A percentile compares a stretch with the other conserved stretches of the same genome.
These are phyloP conservation scores for Anniella stebbinsi DNA, from an alignment of 2,797 vertebrate species.

Conservation along the genomic window DNA sequence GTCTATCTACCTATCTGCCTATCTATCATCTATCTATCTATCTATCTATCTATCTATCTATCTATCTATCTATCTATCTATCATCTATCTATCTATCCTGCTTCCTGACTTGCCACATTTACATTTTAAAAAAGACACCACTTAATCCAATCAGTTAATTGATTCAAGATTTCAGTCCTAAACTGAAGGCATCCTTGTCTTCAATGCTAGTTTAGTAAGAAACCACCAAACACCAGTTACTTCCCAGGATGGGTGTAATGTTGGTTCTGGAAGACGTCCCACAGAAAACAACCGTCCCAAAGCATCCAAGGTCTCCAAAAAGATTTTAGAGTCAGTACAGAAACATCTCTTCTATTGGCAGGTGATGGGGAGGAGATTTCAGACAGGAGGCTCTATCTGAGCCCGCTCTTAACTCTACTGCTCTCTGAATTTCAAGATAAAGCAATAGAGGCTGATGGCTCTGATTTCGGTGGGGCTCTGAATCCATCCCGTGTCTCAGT, in stretches of 20 bases:
- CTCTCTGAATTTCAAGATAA: neutral
- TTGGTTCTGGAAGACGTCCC: neutral
- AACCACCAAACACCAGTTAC: neutral
- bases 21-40: too few relatives aligned
- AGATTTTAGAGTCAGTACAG: neutral
- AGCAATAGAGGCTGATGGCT: too few relatives aligned
- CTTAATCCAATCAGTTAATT: neutral
- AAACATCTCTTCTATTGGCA: neutral
- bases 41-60: too few relatives aligned
- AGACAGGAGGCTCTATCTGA: neutral
- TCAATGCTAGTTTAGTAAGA: neutral
- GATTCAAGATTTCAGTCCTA: neutral
- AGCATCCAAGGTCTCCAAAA: rapidly evolving
- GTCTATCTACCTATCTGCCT: too few relatives aligned
- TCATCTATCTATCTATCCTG: neutral
- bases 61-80: too few relatives aligned
- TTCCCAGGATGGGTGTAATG: neutral
- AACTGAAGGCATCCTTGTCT: neutral
- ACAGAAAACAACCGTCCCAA: neutral
- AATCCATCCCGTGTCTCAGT: too few relatives aligned
- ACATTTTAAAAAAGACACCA: neutral
- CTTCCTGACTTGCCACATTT: neutral
- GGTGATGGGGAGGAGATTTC: too few relatives aligned
- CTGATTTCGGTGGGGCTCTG: too few relatives aligned
- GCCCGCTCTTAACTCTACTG: rapidly evolving